Percentiles rank a stretch among this genome's conserved stretches.
Conservation (phyloP, 2,888 invertebrate species). For the Uloborus plumipes region DNA sequence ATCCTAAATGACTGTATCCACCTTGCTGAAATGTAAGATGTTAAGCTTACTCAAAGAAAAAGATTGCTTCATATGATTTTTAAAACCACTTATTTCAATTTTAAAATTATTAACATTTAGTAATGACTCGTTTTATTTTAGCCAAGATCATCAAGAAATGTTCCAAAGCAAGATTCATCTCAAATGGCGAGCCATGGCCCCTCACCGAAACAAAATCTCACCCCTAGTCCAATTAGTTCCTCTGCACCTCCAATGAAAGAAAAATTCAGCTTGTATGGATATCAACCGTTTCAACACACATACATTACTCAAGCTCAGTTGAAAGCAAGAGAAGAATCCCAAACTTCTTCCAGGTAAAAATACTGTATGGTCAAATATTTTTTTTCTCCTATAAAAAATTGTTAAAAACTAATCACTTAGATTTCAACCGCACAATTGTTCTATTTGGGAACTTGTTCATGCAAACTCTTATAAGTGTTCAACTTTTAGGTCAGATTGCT, state of each 20-base stretch:
- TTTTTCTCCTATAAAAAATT: not conserved
- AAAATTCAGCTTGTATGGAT: conserved; percentile 72
- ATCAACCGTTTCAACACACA: conserved; percentile 71
- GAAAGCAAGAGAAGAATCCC: conserved; percentile 65
- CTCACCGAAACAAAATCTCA: conserved; percentile 33
- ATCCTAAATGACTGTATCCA: too few relatives aligned
- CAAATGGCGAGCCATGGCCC: conserved; percentile 32
- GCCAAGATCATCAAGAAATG: conserved; percentile 27
- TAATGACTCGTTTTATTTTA: conserved; percentile 5
- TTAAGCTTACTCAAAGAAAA: not conserved
- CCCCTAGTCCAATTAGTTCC: conserved; percentile 54
- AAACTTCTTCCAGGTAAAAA: conserved; percentile 66
- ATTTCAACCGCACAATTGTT: too few relatives aligned
- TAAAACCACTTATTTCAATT: too few relatives aligned
- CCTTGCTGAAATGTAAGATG: too few relatives aligned
- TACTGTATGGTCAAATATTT: not conserved
- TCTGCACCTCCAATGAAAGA: conserved; percentile 66
- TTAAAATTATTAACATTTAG: not conserved
- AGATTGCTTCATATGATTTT: too few relatives aligned
- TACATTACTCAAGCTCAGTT: conserved; percentile 71
- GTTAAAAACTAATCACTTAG: too few relatives aligned
- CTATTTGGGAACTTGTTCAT: too few relatives aligned
- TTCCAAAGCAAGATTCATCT: conserved; percentile 32
- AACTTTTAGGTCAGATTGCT: not conserved
- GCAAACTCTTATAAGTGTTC: too few relatives aligned